Evolutionary conservation across 2,797 vertebrate species (phyloP).

Genomic region (Melanogrammus aeglefinus): DNA sequence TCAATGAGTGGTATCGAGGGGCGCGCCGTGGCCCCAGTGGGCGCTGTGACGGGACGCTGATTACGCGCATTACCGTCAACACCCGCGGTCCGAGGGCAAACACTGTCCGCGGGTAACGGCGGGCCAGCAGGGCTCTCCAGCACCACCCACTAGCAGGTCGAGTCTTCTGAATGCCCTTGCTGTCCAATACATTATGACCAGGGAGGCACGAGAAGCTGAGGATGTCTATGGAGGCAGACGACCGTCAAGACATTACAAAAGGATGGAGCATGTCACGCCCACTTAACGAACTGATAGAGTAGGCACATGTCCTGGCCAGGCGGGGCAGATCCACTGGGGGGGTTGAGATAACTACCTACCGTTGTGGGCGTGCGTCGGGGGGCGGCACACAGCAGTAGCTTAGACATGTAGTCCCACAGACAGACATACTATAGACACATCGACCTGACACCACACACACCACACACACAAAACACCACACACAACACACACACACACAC

Average conservation of each 20-base stretch:
- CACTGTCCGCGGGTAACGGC: background rate
- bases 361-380: slow-evolving; percentile 45
- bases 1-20: background rate
- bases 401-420: too few relatives aligned
- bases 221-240: background rate
- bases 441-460: too few relatives aligned
- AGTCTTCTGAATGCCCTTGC: background rate
- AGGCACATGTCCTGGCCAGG: slow-evolving; percentile 70
- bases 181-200: background rate
- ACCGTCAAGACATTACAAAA: slow-evolving; percentile 28
- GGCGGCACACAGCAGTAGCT: slow-evolving; percentile 54
- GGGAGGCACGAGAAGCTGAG: background rate
- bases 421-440: too few relatives aligned
- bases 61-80: background rate
- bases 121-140: background rate
- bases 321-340: slow-evolving; percentile 71
- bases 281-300: slow-evolving; percentile 80
- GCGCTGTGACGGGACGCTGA: background rate
- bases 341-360: slow-evolving; percentile 74
- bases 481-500: too few relatives aligned
- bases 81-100: background rate
- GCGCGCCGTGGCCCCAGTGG: background rate
- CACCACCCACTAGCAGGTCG: background rate
- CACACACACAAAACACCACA: slow-evolving; percentile 21
- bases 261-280: slow-evolving; percentile 50